Conservation (phyloP, 2,797 vertebrate species). For the Brachyalestes nurse region DNA sequence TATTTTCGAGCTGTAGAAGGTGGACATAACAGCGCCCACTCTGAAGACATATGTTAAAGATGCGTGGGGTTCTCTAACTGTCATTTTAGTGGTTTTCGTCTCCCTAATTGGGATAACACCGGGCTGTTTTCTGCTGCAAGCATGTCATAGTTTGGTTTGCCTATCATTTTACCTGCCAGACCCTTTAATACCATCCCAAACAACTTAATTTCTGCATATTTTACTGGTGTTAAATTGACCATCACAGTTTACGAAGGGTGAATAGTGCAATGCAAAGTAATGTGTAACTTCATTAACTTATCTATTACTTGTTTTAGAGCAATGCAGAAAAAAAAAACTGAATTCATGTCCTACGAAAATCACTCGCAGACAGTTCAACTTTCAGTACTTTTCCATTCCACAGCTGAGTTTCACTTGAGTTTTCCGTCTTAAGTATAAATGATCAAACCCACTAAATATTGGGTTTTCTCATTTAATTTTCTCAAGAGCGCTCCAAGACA, state of each 20-base stretch:
- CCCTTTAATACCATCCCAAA: slow-evolving; percentile 55
- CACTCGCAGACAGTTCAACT: slow-evolving; percentile 33
- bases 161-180: slow-evolving; percentile 52
- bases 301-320: slow-evolving; percentile 9
- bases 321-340: not conserved
- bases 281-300: slow-evolving; percentile 21
- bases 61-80: slow-evolving; percentile 48
- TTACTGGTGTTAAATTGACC: slow-evolving; percentile 35
- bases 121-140: slow-evolving; percentile 52
- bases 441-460: slow-evolving; percentile 49
- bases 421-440: slow-evolving; percentile 47
- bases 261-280: slow-evolving; percentile 28
- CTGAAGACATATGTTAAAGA: slow-evolving; percentile 58
- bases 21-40: slow-evolving; percentile 55
- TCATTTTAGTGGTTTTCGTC: slow-evolving; percentile 57
- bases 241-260: slow-evolving; percentile 8
- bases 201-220: slow-evolving; percentile 54
- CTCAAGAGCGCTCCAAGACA: slow-evolving; percentile 32
- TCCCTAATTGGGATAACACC: slow-evolving; percentile 62
- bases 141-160: slow-evolving; percentile 55
- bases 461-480: slow-evolving; percentile 42
- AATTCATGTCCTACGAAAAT: slow-evolving; percentile 29
- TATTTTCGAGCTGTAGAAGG: slow-evolving; percentile 47
- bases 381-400: slow-evolving; percentile 13
- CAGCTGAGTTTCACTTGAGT: slow-evolving; percentile 33